These are phyloP conservation scores for Listronotus bonariensis DNA, from an alignment of 1,140 invertebrate genomes.

Conservation along the genomic window DNA sequence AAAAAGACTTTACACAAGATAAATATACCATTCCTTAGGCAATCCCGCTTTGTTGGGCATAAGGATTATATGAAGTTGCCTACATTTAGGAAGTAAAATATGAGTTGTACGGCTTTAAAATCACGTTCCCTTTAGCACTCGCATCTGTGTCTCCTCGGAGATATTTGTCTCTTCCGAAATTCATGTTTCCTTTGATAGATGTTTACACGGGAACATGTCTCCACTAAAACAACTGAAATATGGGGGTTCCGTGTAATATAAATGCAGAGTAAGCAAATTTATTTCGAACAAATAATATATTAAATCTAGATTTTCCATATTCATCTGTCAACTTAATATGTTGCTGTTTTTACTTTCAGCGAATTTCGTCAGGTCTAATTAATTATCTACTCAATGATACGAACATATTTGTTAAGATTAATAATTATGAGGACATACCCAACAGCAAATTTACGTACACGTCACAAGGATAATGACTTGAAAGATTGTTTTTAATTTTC, in stretches of 20 bases:
- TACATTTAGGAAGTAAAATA: constrained; percentile 27
- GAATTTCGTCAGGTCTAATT: constrained; percentile 16
- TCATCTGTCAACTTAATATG: constrained; percentile 31
- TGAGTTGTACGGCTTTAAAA: constrained; percentile 22
- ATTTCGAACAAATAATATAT: constrained; percentile 27
- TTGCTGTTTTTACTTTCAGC: constrained; percentile 18
- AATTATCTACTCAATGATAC: constrained; percentile 25
- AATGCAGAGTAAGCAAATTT: constrained; percentile 26
- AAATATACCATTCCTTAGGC: constrained; percentile 5
- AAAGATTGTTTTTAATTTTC: constrained; percentile 15
- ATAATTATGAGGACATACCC: constrained; percentile 23
- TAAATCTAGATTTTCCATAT: constrained; percentile 32
- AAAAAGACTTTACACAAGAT: constrained; percentile 1
- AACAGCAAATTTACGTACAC: constrained; percentile 21
- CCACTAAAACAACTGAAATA: constrained; percentile 35
- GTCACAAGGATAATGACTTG: constrained; percentile 17
- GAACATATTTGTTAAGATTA: constrained; percentile 29
- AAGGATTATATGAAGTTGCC: constrained; percentile 20
- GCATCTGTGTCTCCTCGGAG: constrained; percentile 16
- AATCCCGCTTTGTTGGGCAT: constrained; percentile 13
- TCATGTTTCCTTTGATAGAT: constrained; percentile 36
- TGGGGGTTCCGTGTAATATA: constrained; percentile 20
- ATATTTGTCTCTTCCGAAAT: constrained; percentile 33
- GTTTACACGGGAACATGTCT: constrained; percentile 35
- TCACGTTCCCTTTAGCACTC: constrained; percentile 27